Evolutionary conservation across 1,140 invertebrate genomes (phyloP).

Genomic region (Bombus confusus): DNA sequence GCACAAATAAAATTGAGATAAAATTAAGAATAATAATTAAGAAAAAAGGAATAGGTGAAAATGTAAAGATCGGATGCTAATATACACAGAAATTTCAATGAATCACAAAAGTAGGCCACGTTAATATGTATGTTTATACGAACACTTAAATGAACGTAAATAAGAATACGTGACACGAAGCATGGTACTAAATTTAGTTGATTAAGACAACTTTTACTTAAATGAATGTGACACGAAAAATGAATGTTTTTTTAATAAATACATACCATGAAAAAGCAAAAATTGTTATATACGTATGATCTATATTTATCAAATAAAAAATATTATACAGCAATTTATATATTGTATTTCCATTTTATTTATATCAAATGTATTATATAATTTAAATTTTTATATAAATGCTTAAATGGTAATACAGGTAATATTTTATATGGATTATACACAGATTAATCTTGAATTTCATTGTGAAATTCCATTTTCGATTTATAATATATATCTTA

Average conservation of each 20-base stretch:
- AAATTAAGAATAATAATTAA: no score
- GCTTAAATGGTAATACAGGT: conserved; percentile 37
- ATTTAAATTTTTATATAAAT: conserved; percentile 36
- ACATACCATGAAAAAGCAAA: background rate
- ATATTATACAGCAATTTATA: background rate
- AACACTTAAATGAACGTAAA: conserved; percentile 21
- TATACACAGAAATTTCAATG: conserved; percentile 7
- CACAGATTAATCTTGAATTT: conserved; percentile 15
- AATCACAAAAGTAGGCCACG: conserved; percentile 19
- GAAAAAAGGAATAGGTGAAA: conserved; percentile 4
- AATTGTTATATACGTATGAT: background rate
- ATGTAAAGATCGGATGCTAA: conserved; percentile 17
- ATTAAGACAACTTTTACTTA: background rate
- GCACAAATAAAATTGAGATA: background rate
- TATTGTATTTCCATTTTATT: conserved; percentile 47
- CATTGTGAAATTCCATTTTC: background rate
- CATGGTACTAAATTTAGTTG: conserved; percentile 30
- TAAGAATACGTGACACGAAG: conserved; percentile 46
- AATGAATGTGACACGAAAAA: background rate
- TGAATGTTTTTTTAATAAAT: background rate
- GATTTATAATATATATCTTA: background rate
- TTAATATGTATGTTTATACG: background rate
- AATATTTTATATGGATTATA: conserved; percentile 18
- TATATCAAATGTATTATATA: conserved; percentile 48
- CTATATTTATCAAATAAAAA: background rate